Percentiles rank a stretch among this genome's conserved stretches.
These are phyloP conservation scores for rat (Rattus norvegicus) DNA, from an alignment of 2,113 vertebrate genomes.

Conservation along the genomic window DNA sequence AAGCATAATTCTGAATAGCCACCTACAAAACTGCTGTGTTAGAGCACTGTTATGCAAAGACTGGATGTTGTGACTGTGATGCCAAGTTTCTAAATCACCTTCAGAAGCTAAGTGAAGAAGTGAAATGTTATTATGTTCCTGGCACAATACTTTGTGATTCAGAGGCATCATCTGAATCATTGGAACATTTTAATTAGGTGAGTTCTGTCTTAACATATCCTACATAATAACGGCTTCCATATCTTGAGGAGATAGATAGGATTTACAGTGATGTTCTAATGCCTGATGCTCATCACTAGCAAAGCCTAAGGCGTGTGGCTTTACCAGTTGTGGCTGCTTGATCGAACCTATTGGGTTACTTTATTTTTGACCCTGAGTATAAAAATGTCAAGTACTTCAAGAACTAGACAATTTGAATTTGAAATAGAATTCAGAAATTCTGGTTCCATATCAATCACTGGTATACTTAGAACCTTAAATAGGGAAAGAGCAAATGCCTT, in stretches of 20 bases:
- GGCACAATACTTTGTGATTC: conserved; percentile 37
- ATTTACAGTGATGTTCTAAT: background rate
- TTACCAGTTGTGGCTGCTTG: conserved; percentile 14
- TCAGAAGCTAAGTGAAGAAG: conserved; percentile 66
- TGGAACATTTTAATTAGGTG: conserved; percentile 60
- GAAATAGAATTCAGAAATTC: conserved; percentile 46
- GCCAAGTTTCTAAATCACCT: conserved; percentile 61
- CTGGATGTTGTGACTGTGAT: conserved; percentile 29
- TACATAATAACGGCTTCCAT: conserved; percentile 38
- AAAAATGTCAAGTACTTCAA: conserved; percentile 70
- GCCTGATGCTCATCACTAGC: conserved; percentile 22
- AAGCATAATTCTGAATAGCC: conserved; percentile 53
- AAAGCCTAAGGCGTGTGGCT: conserved; percentile 15
- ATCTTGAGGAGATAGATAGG: conserved; percentile 26
- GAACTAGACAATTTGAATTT: conserved; percentile 60
- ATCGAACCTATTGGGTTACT: conserved; percentile 34
- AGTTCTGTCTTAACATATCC: background rate
- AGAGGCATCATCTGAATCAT: conserved; percentile 63
- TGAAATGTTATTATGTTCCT: conserved; percentile 45
- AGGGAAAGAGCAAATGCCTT: conserved; percentile 19
- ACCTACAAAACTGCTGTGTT: conserved; percentile 69
- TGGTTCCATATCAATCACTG: conserved; percentile 21
- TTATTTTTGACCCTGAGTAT: conserved; percentile 26
- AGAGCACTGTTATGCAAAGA: conserved; percentile 57
- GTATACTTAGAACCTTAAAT: conserved; percentile 33